A percentile compares a stretch with the other conserved stretches of the same genome.
Evolutionary conservation across 2,113 vertebrate genomes (phyloP).

Genomic region (Equus quagga): DNA sequence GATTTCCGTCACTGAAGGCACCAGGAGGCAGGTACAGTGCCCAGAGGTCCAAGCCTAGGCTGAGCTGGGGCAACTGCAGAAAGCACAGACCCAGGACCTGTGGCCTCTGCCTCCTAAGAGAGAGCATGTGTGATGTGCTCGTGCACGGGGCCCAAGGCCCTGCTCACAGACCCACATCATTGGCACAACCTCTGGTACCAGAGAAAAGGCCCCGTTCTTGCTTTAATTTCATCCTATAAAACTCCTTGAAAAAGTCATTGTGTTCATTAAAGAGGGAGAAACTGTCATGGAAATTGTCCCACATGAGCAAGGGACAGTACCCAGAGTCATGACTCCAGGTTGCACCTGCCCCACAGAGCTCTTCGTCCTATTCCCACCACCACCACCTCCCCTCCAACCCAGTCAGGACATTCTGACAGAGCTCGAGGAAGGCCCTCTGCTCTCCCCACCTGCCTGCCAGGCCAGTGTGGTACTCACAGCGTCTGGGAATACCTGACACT

Average conservation of each 20-base stretch:
- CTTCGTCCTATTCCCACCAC: neutral
- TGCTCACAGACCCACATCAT: neutral
- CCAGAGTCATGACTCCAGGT: too few species aligned
- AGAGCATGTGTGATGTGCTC: rapidly evolving
- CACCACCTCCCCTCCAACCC: rapidly evolving
- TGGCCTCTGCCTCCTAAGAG: neutral
- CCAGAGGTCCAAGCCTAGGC: neutral
- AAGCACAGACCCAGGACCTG: neutral
- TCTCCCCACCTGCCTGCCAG: neutral
- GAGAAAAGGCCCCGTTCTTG: neutral
- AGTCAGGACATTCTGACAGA: neutral
- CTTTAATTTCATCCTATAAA: neutral
- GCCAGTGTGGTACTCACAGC: rapidly evolving
- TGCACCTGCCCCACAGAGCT: neutral
- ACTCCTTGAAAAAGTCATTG: neutral
- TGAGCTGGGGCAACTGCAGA: neutral
- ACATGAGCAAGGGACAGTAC: neutral
- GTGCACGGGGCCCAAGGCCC: rapidly evolving
- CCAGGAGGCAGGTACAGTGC: conserved; percentile 84
- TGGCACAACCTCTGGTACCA: neutral
- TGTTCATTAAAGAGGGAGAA: neutral
- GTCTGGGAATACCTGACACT: neutral
- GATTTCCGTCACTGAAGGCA: conserved; percentile 71
- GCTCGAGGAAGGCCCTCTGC: neutral
- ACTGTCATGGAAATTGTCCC: neutral